Evolutionary conservation across 2,113 vertebrate genomes (phyloP).

Genomic region (Oceanites oceanicus): DNA sequence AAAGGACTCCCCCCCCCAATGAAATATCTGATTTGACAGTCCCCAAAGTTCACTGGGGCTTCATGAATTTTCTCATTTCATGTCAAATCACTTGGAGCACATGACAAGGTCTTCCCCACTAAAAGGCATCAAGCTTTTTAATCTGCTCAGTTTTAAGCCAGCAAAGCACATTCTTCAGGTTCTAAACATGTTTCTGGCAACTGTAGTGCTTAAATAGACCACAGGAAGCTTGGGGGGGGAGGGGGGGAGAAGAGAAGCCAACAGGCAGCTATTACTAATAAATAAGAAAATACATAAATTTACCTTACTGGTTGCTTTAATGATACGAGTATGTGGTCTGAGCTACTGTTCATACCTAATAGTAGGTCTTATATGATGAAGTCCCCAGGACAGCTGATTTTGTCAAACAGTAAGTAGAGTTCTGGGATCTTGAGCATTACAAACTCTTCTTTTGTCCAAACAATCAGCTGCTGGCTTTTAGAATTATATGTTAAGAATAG

Average conservation of each 20-base stretch:
- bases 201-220: neutral
- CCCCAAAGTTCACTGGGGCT: neutral
- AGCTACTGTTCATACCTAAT: neutral
- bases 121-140: neutral
- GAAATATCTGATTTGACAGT: neutral
- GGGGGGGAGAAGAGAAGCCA: neutral
- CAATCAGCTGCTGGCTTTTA: neutral
- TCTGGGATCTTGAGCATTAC: neutral
- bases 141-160: neutral
- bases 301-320: neutral
- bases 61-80: neutral
- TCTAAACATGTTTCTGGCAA: neutral
- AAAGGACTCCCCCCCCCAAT: neutral
- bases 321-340: neutral
- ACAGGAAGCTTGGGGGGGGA: neutral
- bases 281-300: neutral
- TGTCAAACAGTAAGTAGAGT: neutral
- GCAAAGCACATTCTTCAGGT: neutral
- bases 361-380: neutral
- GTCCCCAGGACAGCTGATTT: neutral
- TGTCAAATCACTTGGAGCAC: neutral
- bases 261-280: neutral
- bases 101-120: neutral
- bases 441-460: neutral
- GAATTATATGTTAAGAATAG: neutral